Conservation (phyloP, 30 jellyfish, hydroid and myxozoan species). For the Pelagia noctiluca region DNA sequence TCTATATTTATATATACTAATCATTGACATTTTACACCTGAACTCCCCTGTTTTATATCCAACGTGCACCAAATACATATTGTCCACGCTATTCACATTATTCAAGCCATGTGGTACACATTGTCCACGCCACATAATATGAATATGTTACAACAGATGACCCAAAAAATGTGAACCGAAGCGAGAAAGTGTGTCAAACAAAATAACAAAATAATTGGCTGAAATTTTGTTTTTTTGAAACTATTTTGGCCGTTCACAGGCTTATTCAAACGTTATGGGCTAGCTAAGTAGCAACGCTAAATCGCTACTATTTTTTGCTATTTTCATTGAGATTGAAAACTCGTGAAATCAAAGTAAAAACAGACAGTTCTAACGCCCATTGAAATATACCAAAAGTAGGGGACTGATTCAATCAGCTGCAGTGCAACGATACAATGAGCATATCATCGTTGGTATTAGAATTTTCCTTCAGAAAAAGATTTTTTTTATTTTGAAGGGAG, state of each 20-base stretch:
- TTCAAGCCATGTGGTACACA: background rate
- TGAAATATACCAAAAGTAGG: background rate
- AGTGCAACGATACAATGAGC: background rate
- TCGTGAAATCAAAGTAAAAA: background rate
- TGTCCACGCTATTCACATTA: background rate
- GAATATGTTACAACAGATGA: background rate
- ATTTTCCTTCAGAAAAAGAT: background rate
- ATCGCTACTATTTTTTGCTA: background rate
- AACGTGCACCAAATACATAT: background rate
- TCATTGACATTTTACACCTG: conserved; percentile 1
- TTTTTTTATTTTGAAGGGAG: background rate
- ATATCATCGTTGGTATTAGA: background rate
- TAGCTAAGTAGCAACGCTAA: background rate
- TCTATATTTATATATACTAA: background rate
- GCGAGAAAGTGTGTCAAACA: conserved; percentile 2
- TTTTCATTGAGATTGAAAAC: background rate
- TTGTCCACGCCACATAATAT: background rate
- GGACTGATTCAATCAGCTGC: conserved; percentile 3
- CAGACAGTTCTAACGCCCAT: conserved; percentile 5
- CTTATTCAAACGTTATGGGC: background rate
- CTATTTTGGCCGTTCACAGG: conserved; percentile 1
- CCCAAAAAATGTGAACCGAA: background rate
- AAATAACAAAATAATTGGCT: background rate
- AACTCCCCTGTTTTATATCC: background rate
- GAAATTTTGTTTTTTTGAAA: background rate